Base-by-base conservation (phyloP, 2,797 vertebrate species). In the Enteromius thamalakanensis region DNA sequence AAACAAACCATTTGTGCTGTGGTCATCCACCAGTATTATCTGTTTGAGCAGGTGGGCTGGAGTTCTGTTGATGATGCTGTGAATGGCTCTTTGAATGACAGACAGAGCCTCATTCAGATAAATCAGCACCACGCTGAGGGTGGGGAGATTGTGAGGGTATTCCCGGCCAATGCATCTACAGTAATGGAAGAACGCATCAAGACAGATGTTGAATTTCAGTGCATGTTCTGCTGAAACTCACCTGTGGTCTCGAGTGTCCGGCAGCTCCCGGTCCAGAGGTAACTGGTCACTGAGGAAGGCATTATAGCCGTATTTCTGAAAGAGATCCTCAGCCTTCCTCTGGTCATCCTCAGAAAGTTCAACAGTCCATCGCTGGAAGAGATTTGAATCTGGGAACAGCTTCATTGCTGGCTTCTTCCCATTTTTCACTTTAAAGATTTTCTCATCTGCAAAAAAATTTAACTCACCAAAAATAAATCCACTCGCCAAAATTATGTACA, bases 251-350 rank as follows among this genome's bases (percentile, higher is more conserved):
- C 94, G 87, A 58, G 94, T 95, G 91, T 99, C 97, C 0, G 96
- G 96, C 74, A 98, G 92, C 3, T 94, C 85, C 83, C 97, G 92
- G 92, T 97, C 94, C 75, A 98, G 92, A 0, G 97, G 96, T 32
- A 98, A 90, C 60, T 95, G 92, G 89, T 99, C 96, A 1, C 98
- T 99, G 87, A 99, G 95, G 90, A 97, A 98, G 51, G 94, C 95
- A 0, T 99, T 99, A 91, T 99, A 98, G 67, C 97, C 97, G 0
- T 98, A 98, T 79, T 92, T 96, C 89, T 94, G 93, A 88, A 96
- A 99, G 60, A 96, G 90, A 15, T 88, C 90, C 76, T 97, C 93
- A 0, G 97, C 97, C 6, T 94, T 81, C 3, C 90, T 94, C 82
- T 96, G 93, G 69, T 96, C 94, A 84, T 97, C 95, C 0, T 98